Conservation (phyloP, 1,140 invertebrate genomes). For the Tetramorium alpestre region DNA sequence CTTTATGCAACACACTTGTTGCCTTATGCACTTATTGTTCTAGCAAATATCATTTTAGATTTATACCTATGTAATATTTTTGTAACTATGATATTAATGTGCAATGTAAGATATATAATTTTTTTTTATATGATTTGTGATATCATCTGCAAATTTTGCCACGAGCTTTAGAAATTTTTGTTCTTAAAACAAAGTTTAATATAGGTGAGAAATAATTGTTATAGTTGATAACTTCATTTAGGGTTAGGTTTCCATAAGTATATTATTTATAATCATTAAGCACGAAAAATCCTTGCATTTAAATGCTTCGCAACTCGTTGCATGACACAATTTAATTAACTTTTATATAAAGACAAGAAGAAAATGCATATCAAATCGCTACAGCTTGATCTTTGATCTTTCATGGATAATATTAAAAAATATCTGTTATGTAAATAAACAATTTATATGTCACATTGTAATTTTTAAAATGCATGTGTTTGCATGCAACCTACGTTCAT, state of each 20-base stretch:
- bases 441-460: too few relatives aligned
- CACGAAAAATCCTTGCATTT: neutral
- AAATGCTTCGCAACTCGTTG: neutral
- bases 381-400: neutral
- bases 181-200: neutral
- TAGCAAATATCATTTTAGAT: neutral
- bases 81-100: neutral
- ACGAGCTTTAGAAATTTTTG: neutral
- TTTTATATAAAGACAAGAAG: neutral
- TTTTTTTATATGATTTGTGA: neutral
- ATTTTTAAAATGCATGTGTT: neutral
- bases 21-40: neutral
- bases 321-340: constrained; percentile 16
- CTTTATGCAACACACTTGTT: constrained; percentile 40
- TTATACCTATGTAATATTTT: neutral
- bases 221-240: neutral
- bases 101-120: neutral
- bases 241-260: neutral
- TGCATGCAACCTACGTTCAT: too few relatives aligned
- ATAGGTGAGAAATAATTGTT: neutral
- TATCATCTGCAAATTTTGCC: neutral
- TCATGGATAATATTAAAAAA: neutral
- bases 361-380: neutral
- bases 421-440: neutral
- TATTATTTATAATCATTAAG: constrained; percentile 21